These are phyloP conservation scores for Silurus glanis DNA, from an alignment of 2,113 vertebrate species.

Conservation along the genomic window DNA sequence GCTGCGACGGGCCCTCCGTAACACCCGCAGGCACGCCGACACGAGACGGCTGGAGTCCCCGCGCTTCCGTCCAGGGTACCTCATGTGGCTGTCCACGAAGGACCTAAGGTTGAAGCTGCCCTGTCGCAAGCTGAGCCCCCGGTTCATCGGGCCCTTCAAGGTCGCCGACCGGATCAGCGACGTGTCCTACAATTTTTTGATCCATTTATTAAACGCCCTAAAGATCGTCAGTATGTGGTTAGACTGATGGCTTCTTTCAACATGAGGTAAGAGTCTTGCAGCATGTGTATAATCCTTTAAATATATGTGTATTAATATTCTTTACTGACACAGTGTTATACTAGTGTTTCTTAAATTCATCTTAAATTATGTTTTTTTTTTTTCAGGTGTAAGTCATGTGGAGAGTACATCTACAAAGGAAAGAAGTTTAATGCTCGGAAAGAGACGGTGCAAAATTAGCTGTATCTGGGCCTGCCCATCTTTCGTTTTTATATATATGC, in stretches of 20 bases:
- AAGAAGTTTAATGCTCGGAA: constrained; percentile 97
- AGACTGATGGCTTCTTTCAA: constrained; percentile 90
- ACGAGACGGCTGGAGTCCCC: too few species aligned
- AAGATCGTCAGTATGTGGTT: constrained; percentile 90
- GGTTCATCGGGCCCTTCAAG: too few species aligned
- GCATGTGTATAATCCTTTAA: background rate
- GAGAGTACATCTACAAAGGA: constrained; percentile 95
- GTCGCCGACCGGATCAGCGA: too few species aligned
- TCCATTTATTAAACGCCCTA: constrained; percentile 86
- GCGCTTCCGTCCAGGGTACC: too few species aligned
- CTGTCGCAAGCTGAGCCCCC: too few species aligned
- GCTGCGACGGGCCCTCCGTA: too few species aligned
- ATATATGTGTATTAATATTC: background rate
- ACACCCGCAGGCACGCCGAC: too few species aligned
- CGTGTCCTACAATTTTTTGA: constrained; percentile 69
- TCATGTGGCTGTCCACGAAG: too few species aligned
- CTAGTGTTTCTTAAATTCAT: background rate
- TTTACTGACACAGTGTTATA: background rate
- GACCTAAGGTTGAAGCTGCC: too few species aligned
- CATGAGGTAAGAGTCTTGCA: constrained; percentile 74
- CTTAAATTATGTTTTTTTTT: background rate
- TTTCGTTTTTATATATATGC: constrained; percentile 98
- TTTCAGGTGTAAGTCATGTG: constrained; percentile 88
- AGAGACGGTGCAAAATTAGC: constrained; percentile 92
- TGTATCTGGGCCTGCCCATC: constrained; percentile 90